Evolutionary conservation across 2,888 invertebrate species (phyloP), one percentile per base, ranked within the genome.

Genomic region (Hipparchia sbordonii): DNA sequence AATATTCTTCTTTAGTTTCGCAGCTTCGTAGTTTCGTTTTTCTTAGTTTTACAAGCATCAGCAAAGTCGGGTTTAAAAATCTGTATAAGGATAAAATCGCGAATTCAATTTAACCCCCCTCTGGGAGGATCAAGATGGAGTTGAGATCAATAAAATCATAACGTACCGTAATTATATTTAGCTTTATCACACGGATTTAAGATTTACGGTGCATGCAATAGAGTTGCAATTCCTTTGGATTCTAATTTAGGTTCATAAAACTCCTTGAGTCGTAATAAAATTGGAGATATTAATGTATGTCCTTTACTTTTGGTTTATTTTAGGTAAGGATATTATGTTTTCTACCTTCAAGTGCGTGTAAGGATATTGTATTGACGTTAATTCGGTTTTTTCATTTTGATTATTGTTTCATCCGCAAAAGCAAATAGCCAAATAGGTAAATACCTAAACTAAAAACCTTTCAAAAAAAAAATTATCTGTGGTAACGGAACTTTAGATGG

Each of bases 51-150:
- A 66, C 67, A 57, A 8, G n/a, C 12, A 23, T 10, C 46, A 72
- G 78, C 77, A 76, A 79, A 77, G 76, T 76, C 79, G 76, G 77
- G 70, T 73, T 70, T 39, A 23, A 46, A 71, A 8, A 57, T 59
- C 76, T 77, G 72, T 74, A 45, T 70, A 69, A 61, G 65, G 63
- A 77, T 75, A 73, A 77, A 77, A 77, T 78, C 75, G 78, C 79
- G 77, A 78, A 76, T 78, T 66, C 74, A 76, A 72, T 75, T 69
- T 73, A 70, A 75, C 79, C 81, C 78, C 79, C 79, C 78, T 76
- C 77, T 76, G 78, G 10, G 79, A 70, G 72, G 72, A 78, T 78
- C 79, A 73, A 78, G 77, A 77, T 78, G 70, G 71, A 78, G 76
- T 74, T 72, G 76, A 67, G 72, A 78, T 78, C 75, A 79, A 78